A percentile compares a stretch with the other conserved stretches of the same genome.
Evolutionary conservation across 2,888 invertebrate species (phyloP).

Genomic region (Cryptus armator): DNA sequence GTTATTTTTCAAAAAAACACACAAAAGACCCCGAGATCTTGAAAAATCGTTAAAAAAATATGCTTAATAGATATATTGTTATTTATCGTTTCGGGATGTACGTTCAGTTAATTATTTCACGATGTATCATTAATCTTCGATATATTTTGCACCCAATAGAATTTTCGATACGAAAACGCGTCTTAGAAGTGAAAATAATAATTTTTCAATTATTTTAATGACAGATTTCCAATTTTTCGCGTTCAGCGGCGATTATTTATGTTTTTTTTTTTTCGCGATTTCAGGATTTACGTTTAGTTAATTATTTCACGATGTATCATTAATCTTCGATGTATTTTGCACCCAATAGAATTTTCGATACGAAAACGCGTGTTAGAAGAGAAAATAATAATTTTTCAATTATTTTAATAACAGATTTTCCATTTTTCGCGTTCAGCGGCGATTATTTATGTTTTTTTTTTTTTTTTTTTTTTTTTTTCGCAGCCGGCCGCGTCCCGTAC

Average conservation of each 20-base stretch:
- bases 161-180: no score
- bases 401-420: no score
- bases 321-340: no score
- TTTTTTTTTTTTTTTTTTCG: background rate
- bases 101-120: no score
- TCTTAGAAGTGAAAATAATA: background rate
- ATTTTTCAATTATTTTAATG: background rate
- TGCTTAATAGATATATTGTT: background rate
- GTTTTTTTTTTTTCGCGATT: no score
- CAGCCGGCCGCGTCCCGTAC: conserved; percentile 56
- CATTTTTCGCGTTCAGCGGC: no score
- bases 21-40: background rate
- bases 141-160: no score
- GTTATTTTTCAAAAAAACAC: background rate
- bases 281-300: no score
- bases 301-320: no score
- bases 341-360: no score
- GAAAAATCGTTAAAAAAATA: background rate
- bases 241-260: background rate
- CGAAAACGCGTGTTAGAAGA: background rate
- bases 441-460: background rate
- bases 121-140: no score
- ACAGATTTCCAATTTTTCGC: background rate
- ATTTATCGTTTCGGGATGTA: no score
- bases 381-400: background rate